Evolutionary conservation across 2,113 vertebrate species (phyloP), one percentile per base, ranked within the genome.

Genomic region (Pygoscelis antarcticus): DNA sequence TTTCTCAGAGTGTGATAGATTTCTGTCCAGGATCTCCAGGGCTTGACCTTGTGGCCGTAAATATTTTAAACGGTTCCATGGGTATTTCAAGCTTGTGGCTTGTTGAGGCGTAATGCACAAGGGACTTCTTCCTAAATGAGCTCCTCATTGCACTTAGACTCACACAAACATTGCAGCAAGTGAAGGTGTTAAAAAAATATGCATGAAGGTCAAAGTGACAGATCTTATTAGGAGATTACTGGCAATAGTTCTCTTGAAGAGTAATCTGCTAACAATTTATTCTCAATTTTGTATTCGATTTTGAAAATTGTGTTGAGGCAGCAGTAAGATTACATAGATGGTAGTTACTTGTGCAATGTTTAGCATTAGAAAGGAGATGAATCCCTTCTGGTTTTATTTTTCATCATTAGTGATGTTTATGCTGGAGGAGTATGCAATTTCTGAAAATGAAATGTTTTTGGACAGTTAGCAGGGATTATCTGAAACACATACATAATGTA

Each of bases 381-480:
- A 94, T 97, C 82, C 75, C 34, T 94, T 88, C 83, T 93, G 55
- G 15, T 91, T 91, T 89, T 92, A 11, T 83, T 96, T 93, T 93
- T 30, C 58, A 47, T 95, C 82, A 14, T 96, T 97, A 93, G 74
- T 86, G 77, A 74, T 96, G 75, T 96, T 96, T 96, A 62, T 91
- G 77, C 77, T 93, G 62, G 51, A 29, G 25, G 44, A 96, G 66
- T 70, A 34, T 83, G 87, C 87, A 90, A 71, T 95, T 97, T 97
- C 90, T 88, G 84, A 93, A 97, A 96, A 94, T 68, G 62, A 95
- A 95, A 90, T 93, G 36, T 6, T 91, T 96, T 95, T 86, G 66
- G 75, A 64, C 69, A 88, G 78, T 87, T 96, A 93, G 74, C 23
- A 62, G 78, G 78, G 85, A 69, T 95, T 96, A 87, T 96, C 70